Conservation (phyloP, 2,888 invertebrate genomes). For the Oligia strigilis region DNA sequence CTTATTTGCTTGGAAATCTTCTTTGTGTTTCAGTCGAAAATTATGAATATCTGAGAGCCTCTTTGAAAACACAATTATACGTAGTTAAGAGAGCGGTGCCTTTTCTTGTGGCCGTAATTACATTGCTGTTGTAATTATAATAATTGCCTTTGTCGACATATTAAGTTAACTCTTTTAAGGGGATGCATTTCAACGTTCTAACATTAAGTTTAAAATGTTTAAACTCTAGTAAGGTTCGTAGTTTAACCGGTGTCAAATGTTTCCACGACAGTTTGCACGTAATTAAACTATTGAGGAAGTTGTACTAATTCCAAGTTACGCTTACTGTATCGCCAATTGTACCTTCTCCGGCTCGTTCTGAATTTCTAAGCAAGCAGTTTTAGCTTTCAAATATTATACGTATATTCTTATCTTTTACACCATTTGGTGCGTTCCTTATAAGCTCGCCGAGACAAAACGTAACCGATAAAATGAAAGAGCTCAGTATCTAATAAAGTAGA, state of each 20-base stretch:
- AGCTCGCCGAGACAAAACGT: slow-evolving; percentile 46
- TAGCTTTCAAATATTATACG: slow-evolving; percentile 39
- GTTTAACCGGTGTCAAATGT: slow-evolving; percentile 19
- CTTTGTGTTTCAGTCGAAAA: slow-evolving; percentile 75
- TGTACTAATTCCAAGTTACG: slow-evolving; percentile 30
- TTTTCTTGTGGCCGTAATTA: slow-evolving; percentile 86
- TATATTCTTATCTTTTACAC: slow-evolving; percentile 38
- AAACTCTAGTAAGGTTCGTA: slow-evolving; percentile 1
- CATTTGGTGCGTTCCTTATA: slow-evolving; percentile 45
- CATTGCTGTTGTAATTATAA: slow-evolving; percentile 85
- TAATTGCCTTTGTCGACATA: slow-evolving; percentile 87
- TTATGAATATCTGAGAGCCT: slow-evolving; percentile 80
- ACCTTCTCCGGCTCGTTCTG: background rate
- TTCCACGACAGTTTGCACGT: slow-evolving; percentile 18
- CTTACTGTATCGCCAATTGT: slow-evolving; percentile 27
- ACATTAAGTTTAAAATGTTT: slow-evolving; percentile 1
- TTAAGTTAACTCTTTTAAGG: slow-evolving; percentile 84
- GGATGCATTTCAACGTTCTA: slow-evolving; percentile 50
- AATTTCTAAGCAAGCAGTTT: slow-evolving; percentile 19
- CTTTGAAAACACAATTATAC: slow-evolving; percentile 87
- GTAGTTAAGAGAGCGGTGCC: slow-evolving; percentile 80
- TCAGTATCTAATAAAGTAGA: slow-evolving; percentile 54
- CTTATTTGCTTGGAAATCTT: slow-evolving; percentile 64
- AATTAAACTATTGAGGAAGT: slow-evolving; percentile 42
- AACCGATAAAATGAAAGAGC: slow-evolving; percentile 57